Percentiles rank a stretch among this genome's conserved stretches.
phyloP scores from a whole-genome alignment of 2,888 invertebrate genomes.

The Drosophila prostipennis region DNA sequence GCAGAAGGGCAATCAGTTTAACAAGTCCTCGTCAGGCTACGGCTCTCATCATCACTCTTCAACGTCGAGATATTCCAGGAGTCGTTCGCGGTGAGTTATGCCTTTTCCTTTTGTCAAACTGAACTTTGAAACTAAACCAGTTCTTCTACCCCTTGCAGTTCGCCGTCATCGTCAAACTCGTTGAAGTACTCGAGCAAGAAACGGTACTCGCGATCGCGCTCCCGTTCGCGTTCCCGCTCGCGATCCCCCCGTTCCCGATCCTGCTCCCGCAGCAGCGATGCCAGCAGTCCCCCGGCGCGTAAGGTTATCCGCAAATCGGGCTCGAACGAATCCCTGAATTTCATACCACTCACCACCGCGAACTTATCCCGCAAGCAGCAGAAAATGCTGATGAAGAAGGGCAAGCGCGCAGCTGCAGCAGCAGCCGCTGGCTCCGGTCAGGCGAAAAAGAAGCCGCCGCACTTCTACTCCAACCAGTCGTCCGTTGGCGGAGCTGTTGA shows the following conservation, averaged over 20 bases:
- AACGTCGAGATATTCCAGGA: slow-evolving; percentile 81
- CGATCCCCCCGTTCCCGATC: slow-evolving; percentile 85
- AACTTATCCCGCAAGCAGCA: slow-evolving; percentile 81
- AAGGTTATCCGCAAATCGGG: slow-evolving; percentile 65
- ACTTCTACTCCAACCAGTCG: slow-evolving; percentile 86
- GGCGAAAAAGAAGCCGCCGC: slow-evolving; percentile 85
- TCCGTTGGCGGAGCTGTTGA: slow-evolving; percentile 89
- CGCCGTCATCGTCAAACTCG: slow-evolving; percentile 66
- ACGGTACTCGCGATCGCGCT: slow-evolving; percentile 70
- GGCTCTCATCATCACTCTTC: slow-evolving; percentile 53
- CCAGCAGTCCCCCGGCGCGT: slow-evolving; percentile 60
- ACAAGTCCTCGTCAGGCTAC: slow-evolving; percentile 57
- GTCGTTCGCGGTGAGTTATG: slow-evolving; percentile 80
- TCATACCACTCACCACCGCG: slow-evolving; percentile 77
- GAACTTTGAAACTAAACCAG: slow-evolving; percentile 2
- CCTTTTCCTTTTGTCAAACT: not conserved
- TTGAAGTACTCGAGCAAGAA: slow-evolving; percentile 71
- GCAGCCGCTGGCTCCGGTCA: slow-evolving; percentile 39
- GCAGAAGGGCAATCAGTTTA: slow-evolving; percentile 76
- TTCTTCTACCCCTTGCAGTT: slow-evolving; percentile 60
- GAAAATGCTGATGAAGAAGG: slow-evolving; percentile 83
- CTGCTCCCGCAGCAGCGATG: slow-evolving; percentile 72
- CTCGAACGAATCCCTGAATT: slow-evolving; percentile 84
- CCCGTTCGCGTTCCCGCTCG: slow-evolving; percentile 82
- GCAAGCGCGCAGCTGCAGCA: slow-evolving; percentile 62